Base-by-base conservation (phyloP, 1,140 invertebrate species). In the Galleria mellonella region DNA sequence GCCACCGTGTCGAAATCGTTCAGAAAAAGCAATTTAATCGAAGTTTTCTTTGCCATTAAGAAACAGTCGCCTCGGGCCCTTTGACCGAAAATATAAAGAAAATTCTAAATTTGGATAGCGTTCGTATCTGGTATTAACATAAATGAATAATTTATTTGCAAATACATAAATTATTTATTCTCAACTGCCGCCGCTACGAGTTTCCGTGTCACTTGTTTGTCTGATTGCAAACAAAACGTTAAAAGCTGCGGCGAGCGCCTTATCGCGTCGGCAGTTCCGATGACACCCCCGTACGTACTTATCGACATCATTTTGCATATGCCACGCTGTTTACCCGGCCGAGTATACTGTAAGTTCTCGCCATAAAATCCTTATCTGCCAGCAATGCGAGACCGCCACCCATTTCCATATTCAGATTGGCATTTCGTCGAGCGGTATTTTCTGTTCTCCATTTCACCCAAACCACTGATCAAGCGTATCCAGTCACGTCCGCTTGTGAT, bases 391-490 rank as follows among this genome's bases (percentile, higher is more conserved):
- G 70, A 71, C 64, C 65, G 62, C 43, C 51, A 50, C 46, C 63
- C 65, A 81, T 83, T 83, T 68, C 68, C 78, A 79, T 79, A 74
- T 75, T 69, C 59, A 73, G 70, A 83, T 81, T 78, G 76, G 58
- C 61, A 55, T 72, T 71, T 60, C 47, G 55, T 55, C 51, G 53
- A 40, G 35, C 48, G 58, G 50, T 47, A 38, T 55, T 60, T 61
- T 49, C 47, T 38, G 48, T 33, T 50, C 59, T 75, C 32, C 35
- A 3, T 23, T 23, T 6, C 17, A 23, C 17, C 17, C 2, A 23
- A 23, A 23, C 2, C 32, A 51, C 12, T 36, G 35, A 56, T 59
- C 55, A 51, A 38, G 41, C 58, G 41, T 63, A 50, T 54, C 51
- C 45, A 59, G 58, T 68, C 65, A 67, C 58, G 62, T 70, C 36